A percentile compares a stretch with the other conserved stretches of the same genome.
Conservation (phyloP, 2,113 vertebrate species). For the Erinaceus europaeus region DNA sequence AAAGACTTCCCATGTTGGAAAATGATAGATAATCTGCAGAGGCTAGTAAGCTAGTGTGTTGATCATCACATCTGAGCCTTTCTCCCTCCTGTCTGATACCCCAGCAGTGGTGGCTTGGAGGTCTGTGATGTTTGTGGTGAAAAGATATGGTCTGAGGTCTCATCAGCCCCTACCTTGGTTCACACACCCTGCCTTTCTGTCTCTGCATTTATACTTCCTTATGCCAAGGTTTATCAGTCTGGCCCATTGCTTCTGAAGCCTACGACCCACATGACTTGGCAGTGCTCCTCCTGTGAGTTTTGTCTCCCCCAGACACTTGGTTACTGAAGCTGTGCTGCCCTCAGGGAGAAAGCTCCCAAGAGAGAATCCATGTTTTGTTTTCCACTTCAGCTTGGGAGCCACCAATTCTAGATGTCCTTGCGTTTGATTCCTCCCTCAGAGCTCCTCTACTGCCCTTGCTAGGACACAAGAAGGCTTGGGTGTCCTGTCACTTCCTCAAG, state of each 20-base stretch:
- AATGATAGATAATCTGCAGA: too few species aligned
- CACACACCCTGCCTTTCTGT: not conserved
- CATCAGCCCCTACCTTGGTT: not conserved
- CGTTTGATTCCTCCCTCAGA: not conserved
- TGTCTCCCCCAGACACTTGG: not conserved
- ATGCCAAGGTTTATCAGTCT: not conserved
- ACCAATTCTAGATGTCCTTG: not conserved
- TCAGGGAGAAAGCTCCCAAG: not conserved
- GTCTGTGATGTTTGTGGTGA: not conserved
- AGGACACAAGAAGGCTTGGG: not conserved
- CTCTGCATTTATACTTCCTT: not conserved
- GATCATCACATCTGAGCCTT: too few species aligned
- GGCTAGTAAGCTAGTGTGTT: too few species aligned
- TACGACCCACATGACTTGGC: fast-evolving
- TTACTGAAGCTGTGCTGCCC: not conserved
- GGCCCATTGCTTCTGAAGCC: not conserved
- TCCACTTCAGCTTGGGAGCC: not conserved
- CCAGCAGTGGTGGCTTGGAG: not conserved
- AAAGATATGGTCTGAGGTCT: not conserved
- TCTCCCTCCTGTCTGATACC: too few species aligned
- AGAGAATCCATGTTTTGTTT: not conserved
- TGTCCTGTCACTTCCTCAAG: not conserved
- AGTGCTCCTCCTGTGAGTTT: not conserved
- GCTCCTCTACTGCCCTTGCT: fast-evolving
- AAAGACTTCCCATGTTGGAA: too few species aligned